These are phyloP conservation scores for Gallirallus australis DNA, from an alignment of 2,797 vertebrate genomes.

Conservation along the genomic window DNA sequence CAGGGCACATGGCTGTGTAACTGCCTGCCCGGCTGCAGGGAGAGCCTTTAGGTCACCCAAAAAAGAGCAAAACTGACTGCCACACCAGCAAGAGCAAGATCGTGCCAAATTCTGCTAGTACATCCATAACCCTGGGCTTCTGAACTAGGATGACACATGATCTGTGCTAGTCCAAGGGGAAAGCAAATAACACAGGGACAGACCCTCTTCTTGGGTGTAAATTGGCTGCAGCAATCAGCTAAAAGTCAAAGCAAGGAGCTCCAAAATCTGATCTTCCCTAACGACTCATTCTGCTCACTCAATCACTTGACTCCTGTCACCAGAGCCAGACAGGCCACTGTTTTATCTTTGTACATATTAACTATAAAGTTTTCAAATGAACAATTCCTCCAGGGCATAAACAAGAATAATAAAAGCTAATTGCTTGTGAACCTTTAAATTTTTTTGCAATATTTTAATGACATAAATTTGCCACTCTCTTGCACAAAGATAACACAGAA, in stretches of 20 bases:
- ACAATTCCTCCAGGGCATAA: conserved; percentile 49
- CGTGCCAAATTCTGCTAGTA: neutral
- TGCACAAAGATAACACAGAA: conserved; percentile 48
- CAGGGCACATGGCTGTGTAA: neutral
- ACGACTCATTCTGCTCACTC: neutral
- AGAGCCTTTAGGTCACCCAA: rapidly evolving
- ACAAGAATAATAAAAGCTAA: conserved; percentile 64
- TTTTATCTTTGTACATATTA: conserved; percentile 33
- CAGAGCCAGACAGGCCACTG: neutral
- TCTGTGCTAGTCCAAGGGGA: neutral
- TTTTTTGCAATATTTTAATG: neutral
- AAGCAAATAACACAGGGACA: rapidly evolving
- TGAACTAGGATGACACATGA: rapidly evolving
- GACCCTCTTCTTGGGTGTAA: neutral
- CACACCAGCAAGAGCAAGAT: neutral
- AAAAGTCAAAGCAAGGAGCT: neutral
- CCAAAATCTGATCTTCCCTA: neutral
- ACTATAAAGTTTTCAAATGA: conserved; percentile 52
- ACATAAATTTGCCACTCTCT: conserved; percentile 51
- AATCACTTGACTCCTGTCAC: neutral
- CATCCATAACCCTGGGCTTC: neutral
- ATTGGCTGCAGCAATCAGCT: neutral
- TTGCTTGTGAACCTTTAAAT: conserved; percentile 34
- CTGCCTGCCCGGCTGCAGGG: rapidly evolving
- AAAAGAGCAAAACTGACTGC: rapidly evolving